Evolutionary conservation across 2,113 vertebrate genomes (phyloP).

Genomic region (Columbina picui): DNA sequence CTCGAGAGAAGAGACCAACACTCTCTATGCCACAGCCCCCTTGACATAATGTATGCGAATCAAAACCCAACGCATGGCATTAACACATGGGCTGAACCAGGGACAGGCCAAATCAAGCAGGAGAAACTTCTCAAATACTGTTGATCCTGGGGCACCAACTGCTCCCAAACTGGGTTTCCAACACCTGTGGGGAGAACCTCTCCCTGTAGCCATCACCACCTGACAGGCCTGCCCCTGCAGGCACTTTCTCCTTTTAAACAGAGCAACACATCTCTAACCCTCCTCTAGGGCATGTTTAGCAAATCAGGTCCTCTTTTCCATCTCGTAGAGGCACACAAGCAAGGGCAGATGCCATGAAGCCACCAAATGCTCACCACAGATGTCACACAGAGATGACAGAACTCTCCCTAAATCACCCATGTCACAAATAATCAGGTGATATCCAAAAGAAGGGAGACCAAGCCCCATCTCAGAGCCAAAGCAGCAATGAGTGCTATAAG

Average conservation of each 20-base stretch:
- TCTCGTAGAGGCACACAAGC: accelerated
- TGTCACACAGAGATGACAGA: accelerated
- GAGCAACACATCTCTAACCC: neutral
- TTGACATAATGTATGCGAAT: accelerated
- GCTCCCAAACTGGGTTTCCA: neutral
- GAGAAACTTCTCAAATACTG: neutral
- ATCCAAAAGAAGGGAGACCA: neutral
- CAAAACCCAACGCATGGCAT: accelerated
- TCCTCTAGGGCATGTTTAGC: neutral
- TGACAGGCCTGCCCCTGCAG: neutral
- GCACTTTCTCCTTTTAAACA: neutral
- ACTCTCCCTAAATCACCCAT: neutral
- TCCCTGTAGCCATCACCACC: neutral
- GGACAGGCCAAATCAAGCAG: accelerated
- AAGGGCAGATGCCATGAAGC: neutral
- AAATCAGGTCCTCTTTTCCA: neutral
- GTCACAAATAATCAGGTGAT: neutral
- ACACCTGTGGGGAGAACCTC: neutral
- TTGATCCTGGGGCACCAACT: neutral
- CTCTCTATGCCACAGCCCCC: neutral
- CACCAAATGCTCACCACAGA: neutral
- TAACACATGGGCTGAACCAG: no score
- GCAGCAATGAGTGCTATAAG: neutral
- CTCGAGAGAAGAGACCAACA: no score
- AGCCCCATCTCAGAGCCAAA: neutral